Evolutionary conservation across 1,140 invertebrate genomes (phyloP), one percentile per base, ranked within the genome.

Genomic region (Heliconius himera): DNA sequence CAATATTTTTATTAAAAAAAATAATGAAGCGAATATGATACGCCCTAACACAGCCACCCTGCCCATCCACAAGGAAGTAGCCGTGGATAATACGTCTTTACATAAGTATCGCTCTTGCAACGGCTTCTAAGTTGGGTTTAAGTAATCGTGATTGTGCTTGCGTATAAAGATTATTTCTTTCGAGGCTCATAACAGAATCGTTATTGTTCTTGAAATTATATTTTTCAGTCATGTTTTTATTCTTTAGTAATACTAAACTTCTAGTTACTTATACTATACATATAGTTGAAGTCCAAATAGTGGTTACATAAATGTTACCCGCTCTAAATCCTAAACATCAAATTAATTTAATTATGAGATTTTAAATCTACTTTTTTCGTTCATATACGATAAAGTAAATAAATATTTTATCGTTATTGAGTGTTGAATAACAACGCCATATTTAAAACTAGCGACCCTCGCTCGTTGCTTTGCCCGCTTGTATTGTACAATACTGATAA

Each of bases 81-180:
- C 20, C n/a, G 54, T 60, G n/a, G 54, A 60, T 60, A 18, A 66
- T 26, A 26, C 60, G 60, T 66, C 13, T 11, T 29, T 29, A 66
- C 26, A 66, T 66, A 66, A 66, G 22, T 66, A 29, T 29, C 11
- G 60, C 13, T 29, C 60, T 66, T 66, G 13, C 22, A 66, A 66
- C 22, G 60, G 60, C 60, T 66, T 66, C 60, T 66, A 29, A 66
- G 60, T 66, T 66, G 60, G 60, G 60, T 26, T 66, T 66, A 66
- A 66, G 60, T 66, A 66, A 66, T 66, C 26, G 60, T 29, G 13
- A 66, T 66, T 66, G 56, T 66, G n/a, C 11, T 26, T n/a, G 22
- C 56, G 56, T 66, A 66, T 66, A 66, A 66, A 66, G n/a, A 66
- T 11, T 66, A 66, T 66, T 66, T 66, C 54, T 29, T 26, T 66